Evolutionary conservation across 2,113 vertebrate species (phyloP), one percentile per base, ranked within the genome.

Genomic region (Chascanopsetta lugubris): DNA sequence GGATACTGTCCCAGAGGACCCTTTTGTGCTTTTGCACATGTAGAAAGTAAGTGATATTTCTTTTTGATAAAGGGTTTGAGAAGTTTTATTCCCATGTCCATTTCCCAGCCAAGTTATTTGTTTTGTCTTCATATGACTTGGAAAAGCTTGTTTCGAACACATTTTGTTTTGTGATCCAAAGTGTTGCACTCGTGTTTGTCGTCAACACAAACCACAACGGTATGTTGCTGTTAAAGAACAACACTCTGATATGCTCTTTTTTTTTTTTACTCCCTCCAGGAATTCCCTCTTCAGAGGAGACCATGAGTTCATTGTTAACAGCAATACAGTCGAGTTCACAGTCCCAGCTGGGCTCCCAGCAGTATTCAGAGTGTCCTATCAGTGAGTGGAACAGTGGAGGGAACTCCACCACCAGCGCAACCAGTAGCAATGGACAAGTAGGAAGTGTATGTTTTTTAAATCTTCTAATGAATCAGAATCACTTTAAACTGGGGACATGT

Each of bases 1-100:
- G 95, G 95, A 58, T 94, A 94, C 76, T 97, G 96, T 80, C 95
- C 95, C 6, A 90, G 96, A 27, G 96, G 96, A 34, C 96, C 96
- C 0, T 97, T 97, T 75, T 97, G 96, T 88, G 95, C 96, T 0
- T 97, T 97, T 59, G 96, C 95, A 57, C 96, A 97, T 6, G 89
- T 94, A 53, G 94, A 97, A 88, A 91, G 96, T 97, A 91, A 94
- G 95, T 87, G 1, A 80, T 56, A 6, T 30, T 30, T 15, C 38
- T 8, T 42, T 42, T 42, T 3, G 4, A 38, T n/a, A n/a, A n/a
- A n/a, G n/a, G n/a, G 12, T 38, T 38, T 38, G 13, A 38, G 34
- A 17, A 42, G 1, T 8, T 13, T 7, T 12, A 27, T 8, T 11
- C n/a, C n/a, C n/a, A n/a, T 24, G 2, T 34, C 12, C 9, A 34